Evolutionary conservation across 2,797 vertebrate genomes (phyloP).

Genomic region (Protosalanx chinensis): DNA sequence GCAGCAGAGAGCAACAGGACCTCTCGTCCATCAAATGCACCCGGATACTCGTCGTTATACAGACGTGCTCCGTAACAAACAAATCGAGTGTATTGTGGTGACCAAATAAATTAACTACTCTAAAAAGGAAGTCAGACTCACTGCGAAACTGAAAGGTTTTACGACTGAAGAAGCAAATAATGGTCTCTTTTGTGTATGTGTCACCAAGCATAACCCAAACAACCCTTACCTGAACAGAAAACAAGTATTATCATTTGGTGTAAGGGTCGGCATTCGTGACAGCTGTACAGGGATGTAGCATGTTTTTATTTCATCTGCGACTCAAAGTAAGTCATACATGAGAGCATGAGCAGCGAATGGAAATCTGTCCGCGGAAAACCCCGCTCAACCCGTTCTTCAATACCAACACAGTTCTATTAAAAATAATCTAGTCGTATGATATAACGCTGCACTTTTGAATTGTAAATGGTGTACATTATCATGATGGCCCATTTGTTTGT

Average conservation of each 20-base stretch:
- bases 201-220: conserved; percentile 6
- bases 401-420: conserved; percentile 54
- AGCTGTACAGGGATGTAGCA: background rate
- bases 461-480: conserved; percentile 55
- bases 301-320: background rate
- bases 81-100: background rate
- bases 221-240: conserved; percentile 10
- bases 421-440: conserved; percentile 51
- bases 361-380: conserved; percentile 25
- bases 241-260: no score
- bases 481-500: conserved; percentile 63
- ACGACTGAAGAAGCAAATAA: background rate
- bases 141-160: no score
- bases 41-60: background rate
- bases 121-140: no score
- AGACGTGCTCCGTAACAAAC: background rate
- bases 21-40: background rate
- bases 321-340: background rate
- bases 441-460: conserved; percentile 58
- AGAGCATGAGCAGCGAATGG: conserved; percentile 14
- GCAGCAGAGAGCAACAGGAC: background rate
- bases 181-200: background rate
- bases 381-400: conserved; percentile 45
- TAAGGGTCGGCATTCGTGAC: background rate
- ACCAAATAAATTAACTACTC: no score